These are phyloP conservation scores for Podarcis lilfordi DNA, from an alignment of 2,797 vertebrate genomes.

Conservation along the genomic window DNA sequence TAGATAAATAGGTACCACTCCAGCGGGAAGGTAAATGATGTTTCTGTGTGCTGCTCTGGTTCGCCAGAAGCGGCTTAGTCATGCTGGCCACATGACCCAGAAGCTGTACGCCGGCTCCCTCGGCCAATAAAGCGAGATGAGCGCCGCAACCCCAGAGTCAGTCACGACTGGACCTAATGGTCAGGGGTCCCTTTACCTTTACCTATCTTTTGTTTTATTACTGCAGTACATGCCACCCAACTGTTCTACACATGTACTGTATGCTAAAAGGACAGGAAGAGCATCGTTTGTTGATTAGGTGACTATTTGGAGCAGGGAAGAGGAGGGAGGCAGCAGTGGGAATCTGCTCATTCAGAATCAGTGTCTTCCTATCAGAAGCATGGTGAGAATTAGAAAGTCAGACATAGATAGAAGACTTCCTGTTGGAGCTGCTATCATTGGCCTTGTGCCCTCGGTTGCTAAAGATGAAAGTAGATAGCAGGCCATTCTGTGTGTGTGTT, in stretches of 20 bases:
- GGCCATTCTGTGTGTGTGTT: neutral
- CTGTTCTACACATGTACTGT: neutral
- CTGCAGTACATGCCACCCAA: neutral
- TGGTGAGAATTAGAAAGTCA: conserved; percentile 24
- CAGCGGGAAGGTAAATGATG: no score
- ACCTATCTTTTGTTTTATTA: neutral
- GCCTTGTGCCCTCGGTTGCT: neutral
- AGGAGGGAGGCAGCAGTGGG: neutral
- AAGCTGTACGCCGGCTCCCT: no score
- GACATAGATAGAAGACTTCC: conserved; percentile 16
- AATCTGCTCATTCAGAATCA: conserved; percentile 1
- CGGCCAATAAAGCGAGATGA: no score
- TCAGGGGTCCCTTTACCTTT: no score
- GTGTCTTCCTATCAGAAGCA: conserved; percentile 12
- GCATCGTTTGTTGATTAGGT: neutral
- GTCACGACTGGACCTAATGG: no score
- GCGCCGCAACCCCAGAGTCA: no score
- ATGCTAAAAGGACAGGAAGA: neutral
- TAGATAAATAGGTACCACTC: no score
- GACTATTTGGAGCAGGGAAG: conserved; percentile 5
- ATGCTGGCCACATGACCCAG: no score
- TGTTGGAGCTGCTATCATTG: conserved; percentile 16
- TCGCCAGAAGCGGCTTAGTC: no score
- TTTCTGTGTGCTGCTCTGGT: no score
- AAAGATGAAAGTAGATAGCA: neutral